Evolutionary conservation across 2,797 vertebrate genomes (phyloP).

Genomic region (Etheostoma perlongum): DNA sequence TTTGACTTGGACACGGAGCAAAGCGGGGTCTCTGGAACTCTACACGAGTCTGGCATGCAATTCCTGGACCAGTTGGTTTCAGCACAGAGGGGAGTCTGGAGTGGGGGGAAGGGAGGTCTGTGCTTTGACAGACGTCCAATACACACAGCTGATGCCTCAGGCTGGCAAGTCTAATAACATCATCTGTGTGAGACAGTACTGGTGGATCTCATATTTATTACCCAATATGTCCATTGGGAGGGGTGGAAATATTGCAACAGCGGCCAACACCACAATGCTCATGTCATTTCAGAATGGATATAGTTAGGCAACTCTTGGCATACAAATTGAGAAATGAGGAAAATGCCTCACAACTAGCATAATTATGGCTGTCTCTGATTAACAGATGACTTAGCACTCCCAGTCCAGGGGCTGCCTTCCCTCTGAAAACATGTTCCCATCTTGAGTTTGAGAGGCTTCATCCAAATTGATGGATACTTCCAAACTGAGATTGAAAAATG

Average conservation of each 20-base stretch:
- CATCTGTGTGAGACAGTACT: constrained; percentile 76
- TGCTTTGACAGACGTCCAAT: constrained; percentile 74
- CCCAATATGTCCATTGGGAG: constrained; percentile 74
- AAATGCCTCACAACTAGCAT: constrained; percentile 46
- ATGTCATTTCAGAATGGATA: constrained; percentile 60
- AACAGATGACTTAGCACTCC: constrained; percentile 67
- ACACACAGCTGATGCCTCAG: constrained; percentile 78
- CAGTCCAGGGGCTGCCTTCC: constrained; percentile 40
- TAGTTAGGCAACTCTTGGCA: constrained; percentile 59
- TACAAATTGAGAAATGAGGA: constrained; percentile 57
- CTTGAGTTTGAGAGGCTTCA: constrained; percentile 68
- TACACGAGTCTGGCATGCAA: constrained; percentile 72
- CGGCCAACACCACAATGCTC: constrained; percentile 59
- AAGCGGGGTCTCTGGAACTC: constrained; percentile 67
- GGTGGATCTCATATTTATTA: constrained; percentile 77
- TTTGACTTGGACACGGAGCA: constrained; percentile 64
- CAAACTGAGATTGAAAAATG: constrained; percentile 57
- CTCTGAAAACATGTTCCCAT: constrained; percentile 68
- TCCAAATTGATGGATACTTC: constrained; percentile 58
- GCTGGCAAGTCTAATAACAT: constrained; percentile 79
- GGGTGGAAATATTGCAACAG: constrained; percentile 61
- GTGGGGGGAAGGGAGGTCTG: constrained; percentile 36
- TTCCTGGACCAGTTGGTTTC: constrained; percentile 77
- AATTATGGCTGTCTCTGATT: constrained; percentile 64
- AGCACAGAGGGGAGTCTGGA: constrained; percentile 54